Evolutionary conservation across 2,113 vertebrate species (phyloP), one percentile per base, ranked within the genome.

Genomic region (Heterocephalus glaber): DNA sequence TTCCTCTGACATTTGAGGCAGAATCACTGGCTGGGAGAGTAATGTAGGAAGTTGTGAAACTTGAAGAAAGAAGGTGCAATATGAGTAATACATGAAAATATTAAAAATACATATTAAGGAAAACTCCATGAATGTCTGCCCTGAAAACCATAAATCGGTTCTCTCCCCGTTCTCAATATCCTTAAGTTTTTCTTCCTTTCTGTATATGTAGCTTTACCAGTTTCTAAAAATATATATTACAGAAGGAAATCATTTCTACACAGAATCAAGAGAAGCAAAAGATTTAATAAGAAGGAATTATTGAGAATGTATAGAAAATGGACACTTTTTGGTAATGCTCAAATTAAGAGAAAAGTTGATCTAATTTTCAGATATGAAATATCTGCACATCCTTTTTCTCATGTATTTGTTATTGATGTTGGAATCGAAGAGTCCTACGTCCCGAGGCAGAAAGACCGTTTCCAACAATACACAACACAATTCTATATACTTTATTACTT

Each of bases 401-500:
- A 66, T 47, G 33, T 74, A 26, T 97, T 93, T 87, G 19, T 87
- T 95, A 90, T 87, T 19, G 41, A 87, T 88, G 84, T 83, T 97
- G 38, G 76, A 30, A 94, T 93, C 56, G 95, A 89, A 81, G 52
- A 49, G 38, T 76, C 60, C 26, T 52, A 82, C 41, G 89, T 89
- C 93, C 92, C 49, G 52, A 86, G 80, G 97, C 95, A 91, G 76
- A 65, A 93, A 35, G 63, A 74, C 70, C 68, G 22, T 95, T 96
- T 89, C 52, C 49, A 94, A 41, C 87, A 90, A 74, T 54, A 93
- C 35, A 92, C 38, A 96, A 56, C 60, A 83, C 90, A 93, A 6
- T 92, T 90, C 92, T 95, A 16, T 87, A 54, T 61, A 56, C 17
- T 93, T 97, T 98, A 96, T 97, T 96, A 85, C 91, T 94, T 95